A percentile compares a stretch with the other conserved stretches of the same genome.
Conservation (phyloP, 2,797 vertebrate genomes). For the Sardinella longiceps region DNA sequence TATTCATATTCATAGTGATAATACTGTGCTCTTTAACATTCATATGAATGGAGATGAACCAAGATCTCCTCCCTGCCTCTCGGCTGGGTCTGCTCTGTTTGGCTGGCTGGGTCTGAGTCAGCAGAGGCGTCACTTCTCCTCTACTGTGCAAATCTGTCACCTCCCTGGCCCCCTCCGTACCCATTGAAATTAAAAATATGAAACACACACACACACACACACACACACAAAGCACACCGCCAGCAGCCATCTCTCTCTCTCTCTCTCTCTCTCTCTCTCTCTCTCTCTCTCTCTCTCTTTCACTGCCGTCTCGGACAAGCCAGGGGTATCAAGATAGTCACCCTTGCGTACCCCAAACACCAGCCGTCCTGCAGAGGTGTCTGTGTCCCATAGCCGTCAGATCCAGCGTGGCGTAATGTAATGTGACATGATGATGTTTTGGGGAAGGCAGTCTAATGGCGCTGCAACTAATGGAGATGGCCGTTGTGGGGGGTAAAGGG, state of each 20-base stretch:
- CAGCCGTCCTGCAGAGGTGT: not conserved
- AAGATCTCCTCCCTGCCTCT: too few species aligned
- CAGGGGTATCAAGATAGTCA: not conserved
- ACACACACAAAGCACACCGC: not conserved
- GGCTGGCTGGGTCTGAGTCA: not conserved
- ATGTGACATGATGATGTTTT: not conserved
- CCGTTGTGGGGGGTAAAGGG: not conserved
- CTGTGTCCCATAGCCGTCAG: not conserved
- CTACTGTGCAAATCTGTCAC: slow-evolving; percentile 4
- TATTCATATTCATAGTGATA: too few species aligned
- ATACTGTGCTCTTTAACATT: too few species aligned
- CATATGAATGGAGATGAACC: too few species aligned
- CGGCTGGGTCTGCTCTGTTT: not conserved
- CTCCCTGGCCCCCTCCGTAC: not conserved
- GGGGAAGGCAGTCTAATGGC: not conserved
- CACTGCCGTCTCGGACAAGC: not conserved
- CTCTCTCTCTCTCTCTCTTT: not conserved
- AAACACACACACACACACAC: not conserved
- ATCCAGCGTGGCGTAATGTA: not conserved
- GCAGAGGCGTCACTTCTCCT: not conserved
- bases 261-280: not conserved
- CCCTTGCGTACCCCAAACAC: not conserved
- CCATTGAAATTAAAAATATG: not conserved
- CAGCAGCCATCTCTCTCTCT: not conserved
- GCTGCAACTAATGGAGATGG: not conserved